These are phyloP conservation scores for Oceanodroma leucorhoa DNA, from an alignment of 2,797 vertebrate genomes.

Conservation along the genomic window DNA sequence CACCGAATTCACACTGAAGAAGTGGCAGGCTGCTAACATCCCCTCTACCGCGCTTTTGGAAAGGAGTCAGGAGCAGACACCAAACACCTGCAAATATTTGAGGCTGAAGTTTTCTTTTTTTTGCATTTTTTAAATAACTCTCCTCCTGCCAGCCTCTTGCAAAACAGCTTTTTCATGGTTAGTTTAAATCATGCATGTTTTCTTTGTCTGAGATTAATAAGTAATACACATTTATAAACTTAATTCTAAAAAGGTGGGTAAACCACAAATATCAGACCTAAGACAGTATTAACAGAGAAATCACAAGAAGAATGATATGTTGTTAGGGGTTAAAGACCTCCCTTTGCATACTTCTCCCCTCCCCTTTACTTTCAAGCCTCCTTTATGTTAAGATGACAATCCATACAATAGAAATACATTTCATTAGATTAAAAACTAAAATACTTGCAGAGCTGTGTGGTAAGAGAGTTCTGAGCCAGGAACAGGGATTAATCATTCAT, in stretches of 20 bases:
- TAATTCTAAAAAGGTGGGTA: background rate
- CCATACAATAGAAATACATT: background rate
- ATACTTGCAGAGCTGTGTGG: background rate
- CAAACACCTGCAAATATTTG: slow-evolving; percentile 22
- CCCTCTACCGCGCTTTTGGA: background rate
- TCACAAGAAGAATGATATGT: background rate
- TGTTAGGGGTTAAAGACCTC: background rate
- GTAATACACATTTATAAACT: background rate
- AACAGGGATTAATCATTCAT: background rate
- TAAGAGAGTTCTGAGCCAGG: background rate
- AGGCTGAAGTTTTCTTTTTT: background rate
- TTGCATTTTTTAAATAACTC: background rate
- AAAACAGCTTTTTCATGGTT: background rate
- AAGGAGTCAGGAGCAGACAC: background rate
- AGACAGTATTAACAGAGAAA: background rate
- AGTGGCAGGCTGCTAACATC: slow-evolving; percentile 34
- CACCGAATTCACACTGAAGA: background rate
- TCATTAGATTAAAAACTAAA: background rate
- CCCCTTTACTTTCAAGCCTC: background rate
- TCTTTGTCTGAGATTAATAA: background rate
- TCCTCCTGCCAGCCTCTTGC: background rate
- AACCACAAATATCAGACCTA: background rate
- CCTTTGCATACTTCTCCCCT: background rate
- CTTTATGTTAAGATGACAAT: background rate
- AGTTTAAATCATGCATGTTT: background rate